Evolutionary conservation across 2,113 vertebrate species (phyloP), one percentile per base, ranked within the genome.

Genomic region (Daphoenositta chrysoptera): DNA sequence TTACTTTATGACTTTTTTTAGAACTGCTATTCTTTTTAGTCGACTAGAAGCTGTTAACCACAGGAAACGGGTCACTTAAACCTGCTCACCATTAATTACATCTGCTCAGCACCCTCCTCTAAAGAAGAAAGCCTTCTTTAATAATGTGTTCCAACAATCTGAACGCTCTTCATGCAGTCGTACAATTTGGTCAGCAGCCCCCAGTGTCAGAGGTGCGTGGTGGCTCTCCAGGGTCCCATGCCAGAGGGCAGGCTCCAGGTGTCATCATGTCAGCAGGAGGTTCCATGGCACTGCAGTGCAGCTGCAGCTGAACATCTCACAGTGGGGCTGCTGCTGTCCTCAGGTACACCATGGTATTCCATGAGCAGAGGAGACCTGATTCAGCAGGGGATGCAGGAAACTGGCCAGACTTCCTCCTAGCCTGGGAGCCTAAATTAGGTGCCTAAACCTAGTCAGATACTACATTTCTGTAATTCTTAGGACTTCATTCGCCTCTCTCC

Each of bases 281-380:
- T 40, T 71, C 20, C 12, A 21, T 15, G 22, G 13, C 42, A 28
- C 4, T 22, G 24, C 28, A 28, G 8, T 2, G 2, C 64, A 89
- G 31, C 12, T 75, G 13, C 39, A 60, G 7, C 2, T 37, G 27
- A 79, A 47, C n/a, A 26, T 19, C 17, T 15, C 15, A 27, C 7
- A 8, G 3, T 15, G 8, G 33, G 6, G 28, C 27, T 42, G 4
- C 31, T 79, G 44, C 16, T 58, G 13, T 39, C 14, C 40, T 73
- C 20, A 35, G 9, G 33, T n/a, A 57, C 7, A 65, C 3, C 7
- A 35, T 39, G 3, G 6, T 48, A 53, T 8, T 10, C 5, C 8
- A 5, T 3, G 4, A 51, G 3, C 1, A 3, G 42, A 37, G 37
- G 3, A 78, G 3, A 63, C 3, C 1, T 65, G 13, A 58, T 10